phyloP scores from a whole-genome alignment of 2,888 invertebrate species.

The Meta bourneti region DNA sequence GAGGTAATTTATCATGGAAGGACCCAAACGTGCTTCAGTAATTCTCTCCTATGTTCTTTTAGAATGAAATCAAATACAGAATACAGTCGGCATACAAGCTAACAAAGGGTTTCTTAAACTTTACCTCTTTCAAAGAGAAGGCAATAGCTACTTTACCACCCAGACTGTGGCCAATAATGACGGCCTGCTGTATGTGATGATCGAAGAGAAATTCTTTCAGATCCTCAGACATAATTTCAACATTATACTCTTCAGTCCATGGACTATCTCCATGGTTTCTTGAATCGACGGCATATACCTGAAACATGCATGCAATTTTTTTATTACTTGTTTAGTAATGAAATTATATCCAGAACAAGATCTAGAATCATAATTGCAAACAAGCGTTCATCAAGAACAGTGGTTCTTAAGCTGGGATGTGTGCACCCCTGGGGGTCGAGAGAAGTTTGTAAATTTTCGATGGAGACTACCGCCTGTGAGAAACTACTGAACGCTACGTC shows the following conservation, averaged over 20 bases:
- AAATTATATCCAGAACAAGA: not conserved
- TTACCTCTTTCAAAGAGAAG: constrained; percentile 84
- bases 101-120: too few relatives aligned
- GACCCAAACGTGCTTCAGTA: too few relatives aligned
- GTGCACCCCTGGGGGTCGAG: too few relatives aligned
- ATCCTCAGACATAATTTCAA: constrained; percentile 88
- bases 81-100: too few relatives aligned
- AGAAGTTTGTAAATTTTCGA: too few relatives aligned
- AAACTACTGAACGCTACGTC: too few relatives aligned
- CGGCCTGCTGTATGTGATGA: constrained; percentile 84
- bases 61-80: too few relatives aligned
- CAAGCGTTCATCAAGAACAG: not conserved
- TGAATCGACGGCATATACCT: constrained; percentile 91
- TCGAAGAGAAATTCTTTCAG: constrained; percentile 85
- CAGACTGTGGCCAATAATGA: constrained; percentile 95
- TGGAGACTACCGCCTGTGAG: too few relatives aligned
- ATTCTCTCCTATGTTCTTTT: too few relatives aligned
- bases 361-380: not conserved
- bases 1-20: too few relatives aligned
- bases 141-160: constrained; percentile 94
- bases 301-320: constrained; percentile 16
- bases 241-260: constrained; percentile 87
- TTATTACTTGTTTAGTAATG: not conserved
- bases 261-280: constrained; percentile 97
- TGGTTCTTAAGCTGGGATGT: too few relatives aligned